phyloP scores from a whole-genome alignment of 23 tunicate species.

The Halocynthia roretzi region DNA sequence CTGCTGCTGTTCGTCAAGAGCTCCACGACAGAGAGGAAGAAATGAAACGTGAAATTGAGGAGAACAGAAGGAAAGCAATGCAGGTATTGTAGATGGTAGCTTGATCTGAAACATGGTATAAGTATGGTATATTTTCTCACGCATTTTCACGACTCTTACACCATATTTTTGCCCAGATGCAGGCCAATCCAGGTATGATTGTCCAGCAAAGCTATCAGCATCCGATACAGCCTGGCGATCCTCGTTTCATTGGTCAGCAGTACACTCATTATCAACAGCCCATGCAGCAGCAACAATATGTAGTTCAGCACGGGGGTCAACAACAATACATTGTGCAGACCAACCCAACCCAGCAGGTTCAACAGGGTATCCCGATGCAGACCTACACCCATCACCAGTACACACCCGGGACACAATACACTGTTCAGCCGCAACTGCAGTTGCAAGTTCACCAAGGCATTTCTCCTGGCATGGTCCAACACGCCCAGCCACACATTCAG shows the following conservation, averaged over 20 bases:
- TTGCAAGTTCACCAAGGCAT: conserved; percentile 1
- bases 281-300: background rate
- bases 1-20: conserved; percentile 38
- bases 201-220: too few species aligned
- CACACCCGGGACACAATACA: conserved; percentile 27
- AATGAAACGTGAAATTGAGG: conserved; percentile 12
- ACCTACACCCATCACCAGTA: background rate
- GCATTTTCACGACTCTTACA: background rate
- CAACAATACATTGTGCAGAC: conserved; percentile 4
- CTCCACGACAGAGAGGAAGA: conserved; percentile 30
- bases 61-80: conserved; percentile 11
- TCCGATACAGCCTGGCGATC: background rate
- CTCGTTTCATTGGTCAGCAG: background rate
- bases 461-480: background rate
- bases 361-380: background rate
- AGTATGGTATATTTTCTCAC: background rate
- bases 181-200: background rate
- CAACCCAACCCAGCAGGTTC: background rate
- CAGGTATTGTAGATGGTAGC: background rate
- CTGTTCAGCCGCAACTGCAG: conserved; percentile 21
- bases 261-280: background rate
- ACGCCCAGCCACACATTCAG: conserved; percentile 31
- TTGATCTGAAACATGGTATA: background rate
- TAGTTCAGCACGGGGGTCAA: conserved; percentile 3
- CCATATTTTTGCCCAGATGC: background rate